Conservation (phyloP, 2,888 invertebrate genomes). For the Plusia festucae region DNA sequence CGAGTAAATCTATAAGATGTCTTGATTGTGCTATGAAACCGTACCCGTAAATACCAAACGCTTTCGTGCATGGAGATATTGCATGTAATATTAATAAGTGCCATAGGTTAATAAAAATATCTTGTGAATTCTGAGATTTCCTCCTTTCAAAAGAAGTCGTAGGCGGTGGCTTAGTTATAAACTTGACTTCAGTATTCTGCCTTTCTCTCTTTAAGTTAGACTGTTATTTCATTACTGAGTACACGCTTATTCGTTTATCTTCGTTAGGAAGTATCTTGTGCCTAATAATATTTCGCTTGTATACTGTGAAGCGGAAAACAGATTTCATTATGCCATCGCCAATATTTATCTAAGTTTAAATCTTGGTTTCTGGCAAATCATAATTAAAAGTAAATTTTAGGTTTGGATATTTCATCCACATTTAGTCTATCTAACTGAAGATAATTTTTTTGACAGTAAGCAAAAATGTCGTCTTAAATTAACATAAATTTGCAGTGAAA, state of each 20-base stretch:
- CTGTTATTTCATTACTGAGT: background rate
- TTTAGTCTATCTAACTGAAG: no score
- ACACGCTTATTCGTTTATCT: background rate
- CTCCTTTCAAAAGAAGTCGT: background rate
- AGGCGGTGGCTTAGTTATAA: background rate
- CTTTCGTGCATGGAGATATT: no score
- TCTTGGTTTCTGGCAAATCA: no score
- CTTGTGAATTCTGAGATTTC: background rate
- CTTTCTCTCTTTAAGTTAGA: background rate
- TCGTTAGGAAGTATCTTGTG: constrained; percentile 2
- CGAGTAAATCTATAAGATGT: no score
- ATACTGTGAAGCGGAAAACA: constrained; percentile 4
- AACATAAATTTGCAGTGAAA: no score
- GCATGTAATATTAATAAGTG: no score
- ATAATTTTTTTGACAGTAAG: no score
- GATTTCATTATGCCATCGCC: background rate
- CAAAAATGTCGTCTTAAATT: no score
- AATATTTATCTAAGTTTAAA: background rate
- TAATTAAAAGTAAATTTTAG: no score
- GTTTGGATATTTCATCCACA: no score
- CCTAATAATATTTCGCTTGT: background rate
- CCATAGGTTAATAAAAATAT: background rate
- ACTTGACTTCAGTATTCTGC: background rate
- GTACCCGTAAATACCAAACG: no score
- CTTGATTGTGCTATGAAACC: no score